A percentile compares a stretch with the other conserved stretches of the same genome.
These are phyloP conservation scores for Nephotettix cincticeps DNA, from an alignment of 1,140 invertebrate genomes.

Conservation along the genomic window DNA sequence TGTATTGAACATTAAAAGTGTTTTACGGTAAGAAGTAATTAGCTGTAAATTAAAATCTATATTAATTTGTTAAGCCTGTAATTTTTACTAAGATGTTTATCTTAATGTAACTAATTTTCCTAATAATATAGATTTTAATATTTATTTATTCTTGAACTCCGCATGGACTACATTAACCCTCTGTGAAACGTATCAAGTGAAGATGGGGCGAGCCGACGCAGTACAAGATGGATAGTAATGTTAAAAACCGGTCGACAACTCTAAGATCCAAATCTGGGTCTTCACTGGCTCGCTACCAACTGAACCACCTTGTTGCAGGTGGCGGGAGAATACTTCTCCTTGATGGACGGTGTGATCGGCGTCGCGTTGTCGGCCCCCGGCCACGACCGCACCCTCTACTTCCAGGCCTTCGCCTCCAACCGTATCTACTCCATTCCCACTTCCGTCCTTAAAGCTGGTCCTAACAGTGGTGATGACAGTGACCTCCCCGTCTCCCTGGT, in stretches of 20 bases:
- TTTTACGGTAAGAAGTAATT: no score
- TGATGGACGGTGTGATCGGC: conserved; percentile 79
- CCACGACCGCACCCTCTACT: conserved; percentile 59
- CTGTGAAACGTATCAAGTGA: no score
- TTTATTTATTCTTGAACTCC: not conserved
- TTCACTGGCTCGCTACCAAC: no score
- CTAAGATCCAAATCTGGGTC: no score
- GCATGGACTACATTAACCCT: no score
- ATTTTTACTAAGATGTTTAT: not conserved
- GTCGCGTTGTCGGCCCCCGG: conserved; percentile 67
- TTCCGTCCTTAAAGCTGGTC: conserved; percentile 65
- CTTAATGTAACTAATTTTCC: not conserved
- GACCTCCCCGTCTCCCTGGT: conserved; percentile 70
- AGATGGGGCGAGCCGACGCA: no score
- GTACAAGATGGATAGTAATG: no score
- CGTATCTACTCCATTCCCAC: conserved; percentile 74
- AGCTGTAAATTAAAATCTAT: no score
- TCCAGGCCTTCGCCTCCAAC: conserved; percentile 79
- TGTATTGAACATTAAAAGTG: no score
- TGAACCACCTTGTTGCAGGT: conserved; percentile 44
- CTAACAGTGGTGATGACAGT: conserved; percentile 57
- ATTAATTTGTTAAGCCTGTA: no score
- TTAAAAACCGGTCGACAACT: no score
- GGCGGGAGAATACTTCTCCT: conserved; percentile 61
- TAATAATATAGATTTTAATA: not conserved